Percentiles rank a stretch among this genome's conserved stretches.
Evolutionary conservation across 2,797 vertebrate genomes (phyloP).

Genomic region (Melanotaenia pygmaea): DNA sequence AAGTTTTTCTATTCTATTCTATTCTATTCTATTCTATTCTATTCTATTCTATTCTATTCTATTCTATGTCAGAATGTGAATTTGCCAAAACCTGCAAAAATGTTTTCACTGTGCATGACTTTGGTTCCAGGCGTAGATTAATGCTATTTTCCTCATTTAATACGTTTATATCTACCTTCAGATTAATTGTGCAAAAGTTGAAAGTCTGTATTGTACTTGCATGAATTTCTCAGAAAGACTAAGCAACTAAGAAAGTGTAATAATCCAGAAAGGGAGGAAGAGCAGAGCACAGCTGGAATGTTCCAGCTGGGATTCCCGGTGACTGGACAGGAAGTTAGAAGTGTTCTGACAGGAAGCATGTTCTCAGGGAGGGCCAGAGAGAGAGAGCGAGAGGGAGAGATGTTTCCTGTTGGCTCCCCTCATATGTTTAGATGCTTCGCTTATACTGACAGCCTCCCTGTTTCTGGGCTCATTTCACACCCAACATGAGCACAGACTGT

Average conservation of each 20-base stretch:
- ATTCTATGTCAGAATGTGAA: neutral
- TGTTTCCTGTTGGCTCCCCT: constrained; percentile 77
- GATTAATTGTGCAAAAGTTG: constrained; percentile 1
- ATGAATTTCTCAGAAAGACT: constrained; percentile 10
- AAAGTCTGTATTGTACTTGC: constrained; percentile 4
- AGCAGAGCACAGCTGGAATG: constrained; percentile 76
- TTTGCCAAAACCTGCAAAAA: neutral
- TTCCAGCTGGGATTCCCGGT: constrained; percentile 82
- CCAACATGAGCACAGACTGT: constrained; percentile 14
- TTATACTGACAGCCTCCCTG: constrained; percentile 9
- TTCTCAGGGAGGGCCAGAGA: constrained; percentile 70
- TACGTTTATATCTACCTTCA: neutral
- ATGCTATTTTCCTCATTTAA: too few relatives aligned
- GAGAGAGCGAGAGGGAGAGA: constrained; percentile 61
- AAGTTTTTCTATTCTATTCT: too few relatives aligned
- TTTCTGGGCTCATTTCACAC: constrained; percentile 40
- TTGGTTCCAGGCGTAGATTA: neutral
- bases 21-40: too few relatives aligned
- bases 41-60: too few relatives aligned
- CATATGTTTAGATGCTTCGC: constrained; percentile 53
- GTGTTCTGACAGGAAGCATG: constrained; percentile 82
- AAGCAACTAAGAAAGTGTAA: constrained; percentile 24
- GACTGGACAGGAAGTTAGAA: constrained; percentile 81
- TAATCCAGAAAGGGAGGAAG: constrained; percentile 39
- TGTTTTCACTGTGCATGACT: neutral